A percentile compares a stretch with the other conserved stretches of the same genome.
Conservation (phyloP, 2,888 invertebrate species). For the Drosophila fulvimacula region DNA sequence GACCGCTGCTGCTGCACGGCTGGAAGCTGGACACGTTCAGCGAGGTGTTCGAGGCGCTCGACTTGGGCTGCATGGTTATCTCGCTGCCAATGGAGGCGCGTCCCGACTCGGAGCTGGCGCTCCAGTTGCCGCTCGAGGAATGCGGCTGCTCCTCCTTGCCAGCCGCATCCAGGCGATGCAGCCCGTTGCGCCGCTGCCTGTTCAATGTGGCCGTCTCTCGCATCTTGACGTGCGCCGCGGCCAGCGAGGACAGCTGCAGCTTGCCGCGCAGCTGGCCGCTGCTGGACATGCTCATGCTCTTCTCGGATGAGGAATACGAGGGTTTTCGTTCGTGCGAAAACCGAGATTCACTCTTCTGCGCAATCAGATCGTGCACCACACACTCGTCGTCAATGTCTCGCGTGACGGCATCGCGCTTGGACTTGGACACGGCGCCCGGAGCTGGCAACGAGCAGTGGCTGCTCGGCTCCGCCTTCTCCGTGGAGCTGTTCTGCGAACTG, state of each 20-base stretch:
- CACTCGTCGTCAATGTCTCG: constrained; percentile 86
- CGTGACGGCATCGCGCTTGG: constrained; percentile 29
- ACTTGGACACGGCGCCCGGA: constrained; percentile 32
- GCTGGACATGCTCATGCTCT: constrained; percentile 87
- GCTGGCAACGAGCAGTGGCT: constrained; percentile 29
- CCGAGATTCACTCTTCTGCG: constrained; percentile 87
- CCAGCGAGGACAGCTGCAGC: constrained; percentile 68
- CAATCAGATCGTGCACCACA: constrained; percentile 88
- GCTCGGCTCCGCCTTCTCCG: constrained; percentile 68
- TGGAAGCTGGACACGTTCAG: constrained; percentile 87
- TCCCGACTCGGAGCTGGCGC: constrained; percentile 95
- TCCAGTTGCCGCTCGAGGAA: constrained; percentile 97
- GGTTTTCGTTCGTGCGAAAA: constrained; percentile 91
- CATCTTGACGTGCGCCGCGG: constrained; percentile 88
- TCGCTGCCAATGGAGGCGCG: constrained; percentile 94
- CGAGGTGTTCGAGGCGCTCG: constrained; percentile 90
- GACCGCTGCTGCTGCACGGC: constrained; percentile 86
- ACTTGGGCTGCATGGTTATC: constrained; percentile 89
- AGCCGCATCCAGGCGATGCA: constrained; percentile 83
- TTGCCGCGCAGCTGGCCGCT: constrained; percentile 82
- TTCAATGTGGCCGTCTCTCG: constrained; percentile 90
- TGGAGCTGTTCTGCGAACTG: constrained; percentile 68
- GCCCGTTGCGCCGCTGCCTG: constrained; percentile 88
- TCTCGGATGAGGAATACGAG: constrained; percentile 91
- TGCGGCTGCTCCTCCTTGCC: constrained; percentile 91